Evolutionary conservation across 2,888 invertebrate genomes (phyloP), one percentile per base, ranked within the genome.

Genomic region (Lasioglossum malachurum): DNA sequence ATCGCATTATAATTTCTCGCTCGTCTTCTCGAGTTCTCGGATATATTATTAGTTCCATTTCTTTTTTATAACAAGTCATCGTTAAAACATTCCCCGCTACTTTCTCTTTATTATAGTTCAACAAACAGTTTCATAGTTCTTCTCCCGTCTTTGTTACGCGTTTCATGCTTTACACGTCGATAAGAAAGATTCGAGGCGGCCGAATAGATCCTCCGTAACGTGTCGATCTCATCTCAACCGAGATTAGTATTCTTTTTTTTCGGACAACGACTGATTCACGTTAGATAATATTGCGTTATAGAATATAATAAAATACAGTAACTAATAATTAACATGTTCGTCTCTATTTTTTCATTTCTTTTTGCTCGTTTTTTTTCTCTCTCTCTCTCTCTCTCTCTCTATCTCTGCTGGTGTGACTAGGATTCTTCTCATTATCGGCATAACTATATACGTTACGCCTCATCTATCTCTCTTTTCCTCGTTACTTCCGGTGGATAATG

Each of bases 381-480:
- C 57, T 57, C n/a, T 57, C 53, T 53, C 10, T 49, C 49, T 19
- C 49, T 35, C 19, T 19, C 46, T 4, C 49, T 10, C n/a, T 12
- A n/a, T 10, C n/a, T 78, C 88, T 88, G 89, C 84, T 90, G 88
- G 87, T 92, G 88, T 93, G 93, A 93, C 93, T 93, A 93, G 93
- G 93, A 93, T 93, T 92, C 92, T 92, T 93, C 35, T 92, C 93
- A 89, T 92, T 57, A 92, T 91, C 88, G 85, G 91, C 88, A 88
- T 91, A 90, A 90, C 80, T 90, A 86, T 44, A n/a, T 90, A 92
- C 87, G 86, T 90, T 90, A 84, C 91, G 90, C 88, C 86, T 53
- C 35, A 35, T 91, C 80, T 71, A 77, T 90, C 38, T 64, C 69
- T 35, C 23, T 69, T 38, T 69, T 4, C 4, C 23, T 38, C 38